These are phyloP conservation scores for Paguma larvata DNA, from an alignment of 2,797 vertebrate genomes.

Conservation along the genomic window DNA sequence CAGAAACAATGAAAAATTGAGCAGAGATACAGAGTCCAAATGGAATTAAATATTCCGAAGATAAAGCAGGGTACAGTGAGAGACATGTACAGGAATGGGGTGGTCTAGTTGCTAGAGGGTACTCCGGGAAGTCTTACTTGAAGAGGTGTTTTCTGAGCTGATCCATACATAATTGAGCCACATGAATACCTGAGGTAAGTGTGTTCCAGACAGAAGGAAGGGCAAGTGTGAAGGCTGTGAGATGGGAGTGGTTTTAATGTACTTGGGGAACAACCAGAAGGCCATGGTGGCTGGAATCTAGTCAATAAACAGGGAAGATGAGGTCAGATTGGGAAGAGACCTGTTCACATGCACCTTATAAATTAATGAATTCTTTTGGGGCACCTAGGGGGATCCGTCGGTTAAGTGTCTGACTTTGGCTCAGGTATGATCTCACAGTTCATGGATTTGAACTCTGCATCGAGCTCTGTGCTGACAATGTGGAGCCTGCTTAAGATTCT, in stretches of 20 bases:
- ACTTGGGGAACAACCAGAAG: not conserved
- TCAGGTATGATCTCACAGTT: too few relatives aligned
- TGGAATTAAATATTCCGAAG: not conserved
- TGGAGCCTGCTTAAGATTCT: too few relatives aligned
- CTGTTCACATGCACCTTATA: not conserved
- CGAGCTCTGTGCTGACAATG: too few relatives aligned
- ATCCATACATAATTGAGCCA: not conserved
- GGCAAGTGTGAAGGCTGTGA: not conserved
- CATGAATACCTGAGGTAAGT: not conserved
- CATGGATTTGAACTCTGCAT: too few relatives aligned
- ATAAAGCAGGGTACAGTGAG: not conserved
- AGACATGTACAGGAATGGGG: not conserved
- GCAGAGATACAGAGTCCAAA: not conserved
- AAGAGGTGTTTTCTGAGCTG: not conserved
- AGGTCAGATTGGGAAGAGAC: not conserved
- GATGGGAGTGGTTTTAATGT: not conserved
- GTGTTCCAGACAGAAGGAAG: not conserved
- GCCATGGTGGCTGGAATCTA: not conserved
- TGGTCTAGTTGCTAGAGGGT: not conserved
- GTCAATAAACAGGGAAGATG: not conserved
- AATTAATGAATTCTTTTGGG: not conserved
- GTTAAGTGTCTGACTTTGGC: too few relatives aligned
- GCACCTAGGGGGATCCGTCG: too few relatives aligned
- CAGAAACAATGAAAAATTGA: not conserved
- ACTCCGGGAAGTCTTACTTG: not conserved